Evolutionary conservation across 2,113 vertebrate species (phyloP).

Genomic region (Psittacus erithacus): DNA sequence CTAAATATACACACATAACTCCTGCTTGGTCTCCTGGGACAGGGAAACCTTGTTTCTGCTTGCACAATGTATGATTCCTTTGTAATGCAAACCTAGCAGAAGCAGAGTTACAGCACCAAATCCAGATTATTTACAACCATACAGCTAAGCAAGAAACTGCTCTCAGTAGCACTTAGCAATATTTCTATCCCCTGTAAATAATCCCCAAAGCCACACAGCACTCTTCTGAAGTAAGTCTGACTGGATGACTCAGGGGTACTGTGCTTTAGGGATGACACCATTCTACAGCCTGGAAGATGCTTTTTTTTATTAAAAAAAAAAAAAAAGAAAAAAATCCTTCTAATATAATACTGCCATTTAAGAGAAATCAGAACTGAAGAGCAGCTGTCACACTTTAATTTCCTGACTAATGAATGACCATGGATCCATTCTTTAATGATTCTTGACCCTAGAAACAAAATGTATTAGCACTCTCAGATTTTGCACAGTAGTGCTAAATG

Average conservation of each 20-base stretch:
- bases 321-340: neutral
- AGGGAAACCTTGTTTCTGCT: neutral
- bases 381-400: conserved; percentile 74
- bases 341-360: conserved; percentile 59
- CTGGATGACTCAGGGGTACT: neutral
- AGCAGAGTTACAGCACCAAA: neutral
- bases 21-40: neutral
- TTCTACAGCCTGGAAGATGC: neutral
- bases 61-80: neutral
- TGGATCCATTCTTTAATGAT: conserved; percentile 78
- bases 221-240: neutral
- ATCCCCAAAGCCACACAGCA: neutral
- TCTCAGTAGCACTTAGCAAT: neutral
- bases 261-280: neutral
- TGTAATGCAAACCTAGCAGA: neutral
- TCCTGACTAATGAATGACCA: conserved; percentile 75
- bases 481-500: conserved; percentile 79
- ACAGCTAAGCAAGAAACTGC: neutral
- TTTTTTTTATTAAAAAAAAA: neutral
- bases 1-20: neutral
- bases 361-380: conserved; percentile 69
- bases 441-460: conserved; percentile 80
- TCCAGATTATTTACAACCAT: neutral
- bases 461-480: conserved; percentile 80
- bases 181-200: neutral